Evolutionary conservation across 2,888 invertebrate species (phyloP).

Genomic region (Drosophila mimica): DNA sequence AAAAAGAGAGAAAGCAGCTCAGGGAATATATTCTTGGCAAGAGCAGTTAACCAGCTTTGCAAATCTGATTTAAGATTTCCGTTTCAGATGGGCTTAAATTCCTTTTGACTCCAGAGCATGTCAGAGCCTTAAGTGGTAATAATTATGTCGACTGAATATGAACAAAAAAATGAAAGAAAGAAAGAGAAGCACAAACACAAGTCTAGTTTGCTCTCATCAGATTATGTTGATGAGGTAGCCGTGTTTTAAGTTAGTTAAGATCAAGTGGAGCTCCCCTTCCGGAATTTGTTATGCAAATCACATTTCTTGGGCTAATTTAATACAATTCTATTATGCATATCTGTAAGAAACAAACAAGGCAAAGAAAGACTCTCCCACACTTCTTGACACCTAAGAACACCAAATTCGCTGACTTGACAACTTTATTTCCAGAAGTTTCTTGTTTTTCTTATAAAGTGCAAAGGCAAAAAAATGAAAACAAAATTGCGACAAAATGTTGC

Average conservation of each 20-base stretch:
- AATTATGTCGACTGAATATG: not conserved
- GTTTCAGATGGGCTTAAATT: conserved; percentile 14
- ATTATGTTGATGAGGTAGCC: not conserved
- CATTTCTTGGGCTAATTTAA: conserved; percentile 47
- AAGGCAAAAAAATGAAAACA: conserved; percentile 15
- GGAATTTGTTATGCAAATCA: conserved; percentile 47
- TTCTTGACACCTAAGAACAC: conserved; percentile 38
- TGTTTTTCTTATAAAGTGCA: conserved; percentile 25
- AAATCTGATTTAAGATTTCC: not conserved
- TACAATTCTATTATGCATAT: conserved; percentile 44
- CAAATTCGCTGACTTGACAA: conserved; percentile 47
- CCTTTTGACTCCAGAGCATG: not conserved
- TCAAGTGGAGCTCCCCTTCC: not conserved
- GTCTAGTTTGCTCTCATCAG: not conserved
- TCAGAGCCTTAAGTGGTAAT: not conserved
- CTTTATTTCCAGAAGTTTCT: conserved; percentile 48
- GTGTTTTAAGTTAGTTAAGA: conserved; percentile 6
- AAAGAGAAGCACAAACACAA: not conserved
- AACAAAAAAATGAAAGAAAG: not conserved
- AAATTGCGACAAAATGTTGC: conserved; percentile 50
- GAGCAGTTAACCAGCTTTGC: not conserved
- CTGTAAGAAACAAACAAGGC: conserved; percentile 13
- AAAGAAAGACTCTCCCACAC: conserved; percentile 6
- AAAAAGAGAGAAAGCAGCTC: not conserved
- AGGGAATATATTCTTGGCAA: not conserved